Evolutionary conservation across 2,113 vertebrate species (phyloP).

Genomic region (Tychaedon coryphoeus): DNA sequence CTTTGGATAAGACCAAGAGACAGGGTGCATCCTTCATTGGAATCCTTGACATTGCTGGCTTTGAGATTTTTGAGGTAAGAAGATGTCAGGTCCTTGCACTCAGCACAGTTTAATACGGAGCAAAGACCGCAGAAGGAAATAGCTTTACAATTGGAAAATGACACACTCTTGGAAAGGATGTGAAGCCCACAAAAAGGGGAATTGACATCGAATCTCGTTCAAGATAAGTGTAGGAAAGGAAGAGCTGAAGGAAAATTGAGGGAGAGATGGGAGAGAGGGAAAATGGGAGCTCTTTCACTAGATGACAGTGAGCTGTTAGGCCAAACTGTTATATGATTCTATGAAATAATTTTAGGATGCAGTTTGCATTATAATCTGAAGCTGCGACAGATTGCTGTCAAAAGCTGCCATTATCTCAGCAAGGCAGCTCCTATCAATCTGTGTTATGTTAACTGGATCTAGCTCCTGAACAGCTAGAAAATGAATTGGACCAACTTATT

Average conservation of each 20-base stretch:
- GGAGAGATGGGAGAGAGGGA: background rate
- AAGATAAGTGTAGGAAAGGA: background rate
- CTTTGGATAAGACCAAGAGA: constrained; percentile 96
- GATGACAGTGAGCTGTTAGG: background rate
- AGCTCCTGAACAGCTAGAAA: background rate
- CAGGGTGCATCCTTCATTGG: constrained; percentile 98
- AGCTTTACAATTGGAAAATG: background rate
- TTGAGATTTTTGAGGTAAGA: constrained; percentile 96
- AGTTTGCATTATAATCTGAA: background rate
- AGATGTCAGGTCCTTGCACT: background rate
- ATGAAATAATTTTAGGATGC: background rate
- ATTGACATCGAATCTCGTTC: background rate
- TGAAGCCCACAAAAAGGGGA: background rate
- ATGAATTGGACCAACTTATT: background rate
- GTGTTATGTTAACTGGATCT: background rate
- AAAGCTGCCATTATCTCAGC: background rate
- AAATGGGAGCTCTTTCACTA: background rate
- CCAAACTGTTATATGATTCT: background rate
- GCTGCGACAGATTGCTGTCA: background rate
- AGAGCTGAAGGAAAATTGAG: background rate
- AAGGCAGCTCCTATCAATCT: background rate
- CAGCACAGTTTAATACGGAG: background rate
- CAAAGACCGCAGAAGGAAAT: background rate
- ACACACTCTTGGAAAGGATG: background rate
- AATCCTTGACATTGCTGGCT: constrained; percentile 97